Base-by-base conservation (phyloP, 2,113 vertebrate genomes). In the Bubo bubo region DNA sequence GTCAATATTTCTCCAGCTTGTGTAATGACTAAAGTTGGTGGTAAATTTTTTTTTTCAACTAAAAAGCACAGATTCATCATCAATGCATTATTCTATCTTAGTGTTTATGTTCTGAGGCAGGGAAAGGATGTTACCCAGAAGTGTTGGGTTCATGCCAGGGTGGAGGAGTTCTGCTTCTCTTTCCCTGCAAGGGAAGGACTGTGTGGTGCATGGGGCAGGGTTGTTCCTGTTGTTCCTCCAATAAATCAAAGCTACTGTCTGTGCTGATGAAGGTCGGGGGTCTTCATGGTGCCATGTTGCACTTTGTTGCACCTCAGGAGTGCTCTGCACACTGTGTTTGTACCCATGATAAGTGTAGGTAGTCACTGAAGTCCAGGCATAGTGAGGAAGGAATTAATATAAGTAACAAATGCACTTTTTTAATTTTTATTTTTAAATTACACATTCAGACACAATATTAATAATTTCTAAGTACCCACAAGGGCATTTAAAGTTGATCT, bases 161-260 rank as follows among this genome's bases (percentile, higher is more conserved):
- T 58, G 71, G 43, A 63, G 50, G 35, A 52, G 7, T 13, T n/a
- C 27, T 34, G 26, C 35, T 58, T 30, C 35, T 28, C 32, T 63
- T 63, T 30, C 23, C 12, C n/a, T 62, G n/a, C 41, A 24, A 14
- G 15, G 62, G 41, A 63, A 28, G 35, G 43, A 30, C 35, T 4
- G 10, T 2, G 2, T 4, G 30, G 58, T 50, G n/a, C 21, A 23
- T 0, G 8, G 70, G 56, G 7, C 34, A 70, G 34, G 21, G 28
- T 27, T 59, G 7, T 6, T 75, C 50, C 45, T 50, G 9, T 19
- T 60, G 7, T 27, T 7, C 7, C 9, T 22, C 43, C 3, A 5
- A 22, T 39, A 58, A 79, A 84, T 41, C 41, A 35, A 17, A 39
- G 77, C 26, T 50, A 4, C 23, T 30, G 9, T 6, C 45, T 22